Evolutionary conservation across 2,888 invertebrate genomes (phyloP).

Genomic region (Ametastegia equiseti): DNA sequence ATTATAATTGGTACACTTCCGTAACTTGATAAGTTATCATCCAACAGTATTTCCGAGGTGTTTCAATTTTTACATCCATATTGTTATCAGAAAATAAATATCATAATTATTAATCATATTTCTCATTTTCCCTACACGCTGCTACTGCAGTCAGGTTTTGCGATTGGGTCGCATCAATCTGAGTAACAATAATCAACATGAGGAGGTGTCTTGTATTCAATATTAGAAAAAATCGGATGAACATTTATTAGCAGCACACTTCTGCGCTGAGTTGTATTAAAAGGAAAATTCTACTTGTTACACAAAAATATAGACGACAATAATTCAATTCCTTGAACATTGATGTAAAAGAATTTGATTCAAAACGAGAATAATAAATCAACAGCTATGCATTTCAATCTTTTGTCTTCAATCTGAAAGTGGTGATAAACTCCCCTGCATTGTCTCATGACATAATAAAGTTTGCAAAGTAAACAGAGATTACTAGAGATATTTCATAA

Average conservation of each 20-base stretch:
- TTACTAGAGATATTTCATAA: neutral
- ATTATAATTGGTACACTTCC: neutral
- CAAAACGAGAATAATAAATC: no score
- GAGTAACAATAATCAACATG: no score
- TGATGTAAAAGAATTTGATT: neutral
- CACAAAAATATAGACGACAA: no score
- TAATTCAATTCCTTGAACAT: neutral
- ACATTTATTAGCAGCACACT: no score
- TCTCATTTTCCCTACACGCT: neutral
- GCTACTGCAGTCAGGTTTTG: neutral
- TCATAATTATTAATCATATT: neutral
- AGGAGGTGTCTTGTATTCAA: no score
- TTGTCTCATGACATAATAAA: neutral
- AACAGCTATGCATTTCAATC: no score
- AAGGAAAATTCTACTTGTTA: no score
- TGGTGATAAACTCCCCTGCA: no score
- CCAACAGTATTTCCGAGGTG: conserved; percentile 15
- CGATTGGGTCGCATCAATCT: neutral
- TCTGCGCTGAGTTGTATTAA: no score
- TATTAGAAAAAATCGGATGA: no score
- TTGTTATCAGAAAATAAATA: conserved; percentile 18
- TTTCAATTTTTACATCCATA: conserved; percentile 11
- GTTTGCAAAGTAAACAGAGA: neutral
- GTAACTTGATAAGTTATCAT: conserved; percentile 1
- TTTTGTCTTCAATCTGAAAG: no score